A percentile compares a stretch with the other conserved stretches of the same genome.
Conservation (phyloP, 2,888 invertebrate genomes). For the Parapristionchus giblindavisi region DNA sequence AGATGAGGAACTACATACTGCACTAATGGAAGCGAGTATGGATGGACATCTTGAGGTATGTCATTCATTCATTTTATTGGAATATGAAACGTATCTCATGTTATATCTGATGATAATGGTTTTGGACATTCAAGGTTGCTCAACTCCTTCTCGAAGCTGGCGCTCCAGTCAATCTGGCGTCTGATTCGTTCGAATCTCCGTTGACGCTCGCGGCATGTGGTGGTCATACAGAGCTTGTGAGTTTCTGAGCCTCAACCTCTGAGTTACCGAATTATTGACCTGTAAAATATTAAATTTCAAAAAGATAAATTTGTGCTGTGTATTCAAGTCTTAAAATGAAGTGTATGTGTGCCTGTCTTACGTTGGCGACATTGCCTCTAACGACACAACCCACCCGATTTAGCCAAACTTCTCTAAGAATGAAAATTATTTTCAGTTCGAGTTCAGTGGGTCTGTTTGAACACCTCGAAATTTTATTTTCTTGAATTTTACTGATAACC, state of each 20-base stretch:
- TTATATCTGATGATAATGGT: not conserved
- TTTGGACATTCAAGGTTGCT: slow-evolving; percentile 46
- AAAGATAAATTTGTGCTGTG: too few relatives aligned
- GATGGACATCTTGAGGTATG: slow-evolving; percentile 96
- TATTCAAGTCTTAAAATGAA: not conserved
- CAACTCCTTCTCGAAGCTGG: slow-evolving; percentile 88
- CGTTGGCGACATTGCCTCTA: too few relatives aligned
- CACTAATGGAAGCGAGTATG: slow-evolving; percentile 99
- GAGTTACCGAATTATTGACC: too few relatives aligned
- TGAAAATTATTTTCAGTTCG: too few relatives aligned
- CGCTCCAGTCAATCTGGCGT: slow-evolving; percentile 98
- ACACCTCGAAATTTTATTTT: too few relatives aligned
- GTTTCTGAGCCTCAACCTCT: too few relatives aligned
- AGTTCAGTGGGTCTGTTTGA: too few relatives aligned
- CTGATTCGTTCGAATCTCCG: slow-evolving; percentile 98
- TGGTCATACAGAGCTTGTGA: slow-evolving; percentile 93
- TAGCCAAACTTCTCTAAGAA: too few relatives aligned
- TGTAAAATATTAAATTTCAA: too few relatives aligned
- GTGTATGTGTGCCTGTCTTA: too few relatives aligned
- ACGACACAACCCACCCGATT: too few relatives aligned
- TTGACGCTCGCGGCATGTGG: slow-evolving; percentile 97
- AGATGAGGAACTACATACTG: slow-evolving; percentile 91
- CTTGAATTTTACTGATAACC: too few relatives aligned
- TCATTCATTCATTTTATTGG: not conserved
- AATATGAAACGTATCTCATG: not conserved